A percentile compares a stretch with the other conserved stretches of the same genome.
Conservation (phyloP, 1,140 invertebrate genomes). For the Uloborus diversus region DNA sequence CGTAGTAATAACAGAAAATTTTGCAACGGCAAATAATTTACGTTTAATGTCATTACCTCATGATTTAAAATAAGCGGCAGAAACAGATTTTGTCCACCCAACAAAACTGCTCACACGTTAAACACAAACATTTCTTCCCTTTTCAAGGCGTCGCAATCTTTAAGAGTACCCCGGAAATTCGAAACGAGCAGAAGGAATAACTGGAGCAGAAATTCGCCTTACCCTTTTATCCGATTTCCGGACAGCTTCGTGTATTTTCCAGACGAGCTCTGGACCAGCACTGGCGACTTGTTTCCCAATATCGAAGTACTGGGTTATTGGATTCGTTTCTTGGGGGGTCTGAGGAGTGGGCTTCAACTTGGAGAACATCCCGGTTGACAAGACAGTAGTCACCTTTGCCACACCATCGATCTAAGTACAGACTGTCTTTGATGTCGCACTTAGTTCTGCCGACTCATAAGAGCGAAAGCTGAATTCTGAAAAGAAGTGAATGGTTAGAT, state of each 20-base stretch:
- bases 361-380: conserved; percentile 63
- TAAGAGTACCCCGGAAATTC: too few species aligned
- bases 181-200: too few species aligned
- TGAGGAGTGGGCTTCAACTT: conserved; percentile 65
- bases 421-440: too few species aligned
- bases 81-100: too few species aligned
- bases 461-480: background rate
- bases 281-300: conserved; percentile 85
- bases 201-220: conserved; percentile 67
- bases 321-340: conserved; percentile 76
- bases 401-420: conserved; percentile 9
- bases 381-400: conserved; percentile 26
- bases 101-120: too few species aligned
- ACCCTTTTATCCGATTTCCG: conserved; percentile 91
- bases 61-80: too few species aligned
- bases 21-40: too few species aligned
- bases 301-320: conserved; percentile 88
- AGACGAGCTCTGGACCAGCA: conserved; percentile 89
- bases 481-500: background rate
- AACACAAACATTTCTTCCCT: too few species aligned
- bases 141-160: too few species aligned
- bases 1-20: too few species aligned
- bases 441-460: background rate
- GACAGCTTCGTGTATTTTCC: conserved; percentile 91
- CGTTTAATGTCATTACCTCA: too few species aligned